Evolutionary conservation across 1,140 invertebrate species (phyloP).

Genomic region (Bradysia coprophila): DNA sequence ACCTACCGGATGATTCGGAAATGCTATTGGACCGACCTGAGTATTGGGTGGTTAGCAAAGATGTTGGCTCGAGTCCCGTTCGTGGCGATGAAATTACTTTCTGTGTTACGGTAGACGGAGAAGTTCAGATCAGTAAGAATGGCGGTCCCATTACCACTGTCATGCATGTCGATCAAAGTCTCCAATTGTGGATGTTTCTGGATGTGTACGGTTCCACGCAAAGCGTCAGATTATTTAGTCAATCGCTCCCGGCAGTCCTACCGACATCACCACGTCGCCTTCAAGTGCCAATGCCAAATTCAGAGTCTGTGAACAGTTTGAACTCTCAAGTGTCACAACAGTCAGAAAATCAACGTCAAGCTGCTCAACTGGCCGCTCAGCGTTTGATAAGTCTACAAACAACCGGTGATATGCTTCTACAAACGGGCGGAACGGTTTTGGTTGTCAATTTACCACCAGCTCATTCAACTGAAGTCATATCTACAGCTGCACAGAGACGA

Average conservation of each 20-base stretch:
- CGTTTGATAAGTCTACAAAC: conserved; percentile 26
- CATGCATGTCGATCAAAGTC: conserved; percentile 86
- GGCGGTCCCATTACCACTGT: conserved; percentile 59
- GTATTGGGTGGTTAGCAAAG: conserved; percentile 92
- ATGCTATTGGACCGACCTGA: conserved; percentile 82
- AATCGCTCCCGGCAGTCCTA: conserved; percentile 13
- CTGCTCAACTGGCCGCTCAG: conserved; percentile 18
- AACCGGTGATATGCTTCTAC: conserved; percentile 35
- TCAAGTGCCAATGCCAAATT: conserved; percentile 21
- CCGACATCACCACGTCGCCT: conserved; percentile 15
- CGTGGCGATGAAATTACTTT: conserved; percentile 84
- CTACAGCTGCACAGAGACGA: conserved; percentile 10
- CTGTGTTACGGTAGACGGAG: conserved; percentile 61
- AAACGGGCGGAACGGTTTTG: conserved; percentile 50
- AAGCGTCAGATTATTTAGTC: conserved; percentile 50
- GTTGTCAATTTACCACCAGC: conserved; percentile 61
- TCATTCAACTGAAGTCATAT: conserved; percentile 12
- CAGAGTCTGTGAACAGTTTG: conserved; percentile 29
- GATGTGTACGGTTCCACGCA: conserved; percentile 91
- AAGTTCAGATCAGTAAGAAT: conserved; percentile 80
- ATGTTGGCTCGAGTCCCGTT: conserved; percentile 66
- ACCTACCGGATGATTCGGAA: conserved; percentile 86
- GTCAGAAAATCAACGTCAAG: conserved; percentile 4
- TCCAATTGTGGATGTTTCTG: conserved; percentile 85
- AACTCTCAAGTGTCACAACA: conserved; percentile 16